phyloP scores from a whole-genome alignment of 2,888 invertebrate genomes.

The Chrysopilus asiliformis region DNA sequence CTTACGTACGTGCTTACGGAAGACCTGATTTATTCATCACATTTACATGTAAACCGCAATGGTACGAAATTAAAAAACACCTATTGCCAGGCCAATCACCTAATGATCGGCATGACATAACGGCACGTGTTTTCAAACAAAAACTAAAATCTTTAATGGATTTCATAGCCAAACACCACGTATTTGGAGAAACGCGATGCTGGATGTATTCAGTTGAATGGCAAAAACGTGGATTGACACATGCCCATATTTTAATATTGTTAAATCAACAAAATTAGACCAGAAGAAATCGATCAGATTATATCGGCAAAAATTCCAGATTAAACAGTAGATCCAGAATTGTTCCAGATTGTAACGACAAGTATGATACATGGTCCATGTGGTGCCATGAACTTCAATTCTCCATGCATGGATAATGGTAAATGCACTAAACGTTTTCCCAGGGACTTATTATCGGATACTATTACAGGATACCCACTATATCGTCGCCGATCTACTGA shows the following conservation, averaged over 20 bases:
- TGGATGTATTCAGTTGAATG: too few relatives aligned
- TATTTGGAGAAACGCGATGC: slow-evolving; percentile 21
- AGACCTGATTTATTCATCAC: too few relatives aligned
- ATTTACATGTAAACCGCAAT: slow-evolving; percentile 7
- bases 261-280: too few relatives aligned
- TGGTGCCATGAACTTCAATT: slow-evolving; percentile 21
- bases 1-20: slow-evolving; percentile 5
- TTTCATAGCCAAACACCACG: slow-evolving; percentile 14
- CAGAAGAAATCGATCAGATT: slow-evolving; percentile 16
- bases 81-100: slow-evolving; percentile 18
- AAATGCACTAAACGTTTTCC: slow-evolving; percentile 23
- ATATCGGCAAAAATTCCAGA: slow-evolving; percentile 20
- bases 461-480: slow-evolving; percentile 22
- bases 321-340: slow-evolving; percentile 18
- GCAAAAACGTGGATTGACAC: too few relatives aligned
- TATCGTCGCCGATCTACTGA: slow-evolving; percentile 19
- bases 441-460: slow-evolving; percentile 16
- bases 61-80: slow-evolving; percentile 12
- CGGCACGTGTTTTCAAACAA: slow-evolving; percentile 23
- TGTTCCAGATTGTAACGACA: slow-evolving; percentile 19
- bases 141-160: slow-evolving; percentile 15
- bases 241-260: slow-evolving; percentile 17
- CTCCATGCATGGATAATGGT: slow-evolving; percentile 29
- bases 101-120: slow-evolving; percentile 26
- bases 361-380: slow-evolving; percentile 24